These are phyloP conservation scores for Montipora capricornis DNA, from an alignment of 64 coral and sea anemone genomes.

Conservation along the genomic window DNA sequence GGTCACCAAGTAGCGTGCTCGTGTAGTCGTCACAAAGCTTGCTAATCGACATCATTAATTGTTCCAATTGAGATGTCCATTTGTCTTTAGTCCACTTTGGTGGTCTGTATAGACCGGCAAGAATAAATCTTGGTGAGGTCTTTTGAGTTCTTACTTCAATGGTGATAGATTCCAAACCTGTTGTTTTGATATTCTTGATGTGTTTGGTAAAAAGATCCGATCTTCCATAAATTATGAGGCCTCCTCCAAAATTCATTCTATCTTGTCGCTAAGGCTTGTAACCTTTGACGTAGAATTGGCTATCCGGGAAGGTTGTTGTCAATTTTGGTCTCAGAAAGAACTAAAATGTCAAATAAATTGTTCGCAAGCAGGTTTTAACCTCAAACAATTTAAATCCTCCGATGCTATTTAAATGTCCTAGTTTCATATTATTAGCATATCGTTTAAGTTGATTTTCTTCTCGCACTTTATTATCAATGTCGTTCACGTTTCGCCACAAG, in stretches of 20 bases:
- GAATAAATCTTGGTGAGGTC: background rate
- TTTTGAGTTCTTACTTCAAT: background rate
- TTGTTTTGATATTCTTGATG: slow-evolving; percentile 1
- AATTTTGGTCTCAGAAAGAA: background rate
- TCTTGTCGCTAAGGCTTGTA: too few species aligned
- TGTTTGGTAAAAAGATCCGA: background rate
- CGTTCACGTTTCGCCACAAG: background rate
- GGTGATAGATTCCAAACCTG: background rate
- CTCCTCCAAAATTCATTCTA: too few species aligned
- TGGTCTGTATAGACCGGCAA: background rate
- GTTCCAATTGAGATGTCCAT: background rate
- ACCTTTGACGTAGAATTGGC: too few species aligned
- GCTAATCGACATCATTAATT: background rate
- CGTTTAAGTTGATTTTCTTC: background rate
- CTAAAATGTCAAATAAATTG: background rate
- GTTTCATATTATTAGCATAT: background rate
- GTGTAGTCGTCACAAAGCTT: background rate
- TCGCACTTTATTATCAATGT: background rate
- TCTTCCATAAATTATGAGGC: background rate
- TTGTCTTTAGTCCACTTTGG: background rate
- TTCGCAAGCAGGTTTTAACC: background rate
- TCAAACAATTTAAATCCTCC: background rate
- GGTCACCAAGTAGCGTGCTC: background rate
- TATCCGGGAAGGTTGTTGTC: too few species aligned
- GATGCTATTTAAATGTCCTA: background rate